These are phyloP conservation scores for Campoletis sonorensis DNA, from an alignment of 1,140 invertebrate genomes.

Conservation along the genomic window DNA sequence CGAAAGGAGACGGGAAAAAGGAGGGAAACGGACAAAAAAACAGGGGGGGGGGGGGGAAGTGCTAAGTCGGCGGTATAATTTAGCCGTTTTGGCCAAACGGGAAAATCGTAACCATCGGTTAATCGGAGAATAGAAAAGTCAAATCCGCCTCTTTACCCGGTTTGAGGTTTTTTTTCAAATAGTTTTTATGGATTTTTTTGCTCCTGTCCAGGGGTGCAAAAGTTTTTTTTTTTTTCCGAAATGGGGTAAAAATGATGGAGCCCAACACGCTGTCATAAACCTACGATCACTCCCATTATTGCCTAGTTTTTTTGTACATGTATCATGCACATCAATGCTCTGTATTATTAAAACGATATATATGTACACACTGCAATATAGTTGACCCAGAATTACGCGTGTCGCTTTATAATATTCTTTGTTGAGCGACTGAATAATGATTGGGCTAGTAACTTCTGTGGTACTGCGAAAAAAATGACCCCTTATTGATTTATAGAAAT, in stretches of 20 bases:
- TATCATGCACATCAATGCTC: neutral
- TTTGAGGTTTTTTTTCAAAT: slow-evolving; percentile 51
- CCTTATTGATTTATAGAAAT: slow-evolving; percentile 31
- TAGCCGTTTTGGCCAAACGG: slow-evolving; percentile 67
- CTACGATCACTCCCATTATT: slow-evolving; percentile 65
- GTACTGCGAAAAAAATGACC: neutral
- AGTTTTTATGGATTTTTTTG: slow-evolving; percentile 45
- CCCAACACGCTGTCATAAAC: slow-evolving; percentile 62
- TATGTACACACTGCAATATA: slow-evolving; percentile 7
- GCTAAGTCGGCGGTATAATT: slow-evolving; percentile 72
- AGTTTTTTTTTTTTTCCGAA: slow-evolving; percentile 56
- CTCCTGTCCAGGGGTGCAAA: slow-evolving; percentile 26
- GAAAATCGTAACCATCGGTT: slow-evolving; percentile 20
- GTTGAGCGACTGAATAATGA: slow-evolving; percentile 27
- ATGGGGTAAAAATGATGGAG: slow-evolving; percentile 63
- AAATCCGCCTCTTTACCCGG: neutral
- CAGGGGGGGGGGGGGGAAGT: neutral
- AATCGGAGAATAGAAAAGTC: slow-evolving; percentile 15
- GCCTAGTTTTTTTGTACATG: slow-evolving; percentile 25
- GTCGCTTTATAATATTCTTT: slow-evolving; percentile 16
- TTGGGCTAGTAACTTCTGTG: slow-evolving; percentile 23
- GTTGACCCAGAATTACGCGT: neutral
- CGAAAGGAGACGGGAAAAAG: slow-evolving; percentile 16
- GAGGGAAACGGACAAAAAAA: slow-evolving; percentile 40
- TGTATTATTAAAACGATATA: neutral